Evolutionary conservation across 2,888 invertebrate species (phyloP).

Genomic region (Leptura quadrifasciata): DNA sequence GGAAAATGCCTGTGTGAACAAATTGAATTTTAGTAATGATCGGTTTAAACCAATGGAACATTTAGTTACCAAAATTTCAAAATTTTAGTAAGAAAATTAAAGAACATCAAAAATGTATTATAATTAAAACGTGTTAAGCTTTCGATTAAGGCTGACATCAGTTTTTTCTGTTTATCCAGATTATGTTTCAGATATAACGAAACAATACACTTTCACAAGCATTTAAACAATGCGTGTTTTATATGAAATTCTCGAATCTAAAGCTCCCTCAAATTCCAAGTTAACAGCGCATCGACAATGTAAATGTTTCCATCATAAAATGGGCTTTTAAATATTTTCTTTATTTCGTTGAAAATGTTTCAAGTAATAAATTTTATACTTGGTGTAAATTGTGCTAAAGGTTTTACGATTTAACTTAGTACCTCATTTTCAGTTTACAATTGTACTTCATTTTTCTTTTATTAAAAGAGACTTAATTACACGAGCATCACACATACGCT

Average conservation of each 20-base stretch:
- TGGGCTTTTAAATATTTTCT: not conserved
- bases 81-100: too few species aligned
- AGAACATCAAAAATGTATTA: too few species aligned
- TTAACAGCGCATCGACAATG: not conserved
- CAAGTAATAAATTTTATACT: not conserved
- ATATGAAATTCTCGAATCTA: not conserved
- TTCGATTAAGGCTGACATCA: not conserved
- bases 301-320: not conserved
- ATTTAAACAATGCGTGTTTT: not conserved
- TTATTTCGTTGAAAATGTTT: not conserved
- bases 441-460: too few species aligned
- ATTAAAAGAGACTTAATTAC: too few species aligned
- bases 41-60: too few species aligned
- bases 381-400: not conserved
- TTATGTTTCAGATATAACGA: not conserved
- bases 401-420: not conserved
- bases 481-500: too few species aligned
- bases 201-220: not conserved
- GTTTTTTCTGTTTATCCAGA: not conserved
- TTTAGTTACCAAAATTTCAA: too few species aligned
- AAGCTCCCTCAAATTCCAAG: not conserved
- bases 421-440: not conserved
- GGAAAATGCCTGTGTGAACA: too few species aligned
- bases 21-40: too few species aligned
- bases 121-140: not conserved